Base-by-base conservation (phyloP, 1,140 invertebrate genomes). In the Piezodorus guildinii region DNA sequence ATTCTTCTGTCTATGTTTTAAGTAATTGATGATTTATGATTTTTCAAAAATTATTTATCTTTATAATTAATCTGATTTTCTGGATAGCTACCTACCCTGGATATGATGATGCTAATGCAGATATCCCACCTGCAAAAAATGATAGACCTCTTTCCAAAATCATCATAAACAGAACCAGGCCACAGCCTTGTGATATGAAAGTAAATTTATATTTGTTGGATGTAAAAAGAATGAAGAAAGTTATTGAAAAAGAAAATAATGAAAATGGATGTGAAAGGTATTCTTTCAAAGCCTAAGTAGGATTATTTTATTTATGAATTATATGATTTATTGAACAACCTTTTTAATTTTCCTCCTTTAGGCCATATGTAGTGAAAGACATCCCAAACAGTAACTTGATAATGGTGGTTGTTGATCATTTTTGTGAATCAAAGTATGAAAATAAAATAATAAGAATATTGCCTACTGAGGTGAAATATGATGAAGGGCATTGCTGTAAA, bases 371-470 rank as follows among this genome's bases (percentile, higher is more conserved):
- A 63, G 86, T 90, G 2, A 85, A 93, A 68, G 80, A 84, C 43
- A 87, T 94, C 43, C 83, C 85, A 43, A 81, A 82, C 51, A 94
- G 87, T 51, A 94, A 94, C 72, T 81, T 94, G 77, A 77, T 95
- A 5, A 75, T 94, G 62, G 74, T 94, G 1, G 87, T 92, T 2
- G 83, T 92, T 3, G 85, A 91, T 70, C 83, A 79, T 15, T 70
- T 81, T 10, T 89, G 86, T 70, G 72, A 71, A 51, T 9, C 56
- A 12, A 76, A 76, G 67, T 71, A 69, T 49, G 66, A 66, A 43
- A 64, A 44, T 17, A 62, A 39, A 78, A 77, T 63, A 72, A 75
- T 0, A 77, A 77, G 8, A 70, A 70, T 72, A 56, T 54, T 64
- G 4, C 73, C 77, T 10, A 68, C 64, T 25, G 71, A 76, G 69